phyloP scores from a whole-genome alignment of 2,113 vertebrate species.

The Odocoileus virginianus region DNA sequence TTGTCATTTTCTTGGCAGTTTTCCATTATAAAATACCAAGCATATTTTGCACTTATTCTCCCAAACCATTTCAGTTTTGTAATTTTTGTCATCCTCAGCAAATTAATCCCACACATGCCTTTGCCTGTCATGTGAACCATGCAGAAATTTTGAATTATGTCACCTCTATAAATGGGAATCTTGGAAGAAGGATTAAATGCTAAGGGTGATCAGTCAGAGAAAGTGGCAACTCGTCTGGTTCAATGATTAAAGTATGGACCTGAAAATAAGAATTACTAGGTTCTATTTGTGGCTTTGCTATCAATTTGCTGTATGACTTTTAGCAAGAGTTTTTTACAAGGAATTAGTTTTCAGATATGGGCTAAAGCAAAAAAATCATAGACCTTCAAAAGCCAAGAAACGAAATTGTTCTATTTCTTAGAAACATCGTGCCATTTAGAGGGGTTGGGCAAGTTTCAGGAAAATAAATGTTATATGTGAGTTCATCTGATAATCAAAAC shows the following conservation, averaged over 20 bases:
- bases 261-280: constrained; percentile 62
- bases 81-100: constrained; percentile 58
- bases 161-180: constrained; percentile 57
- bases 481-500: neutral
- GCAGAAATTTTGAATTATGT: constrained; percentile 67
- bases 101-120: constrained; percentile 59
- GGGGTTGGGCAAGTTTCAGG: neutral
- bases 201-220: constrained; percentile 67
- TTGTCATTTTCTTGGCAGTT: constrained; percentile 38
- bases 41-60: constrained; percentile 47
- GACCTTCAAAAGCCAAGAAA: neutral
- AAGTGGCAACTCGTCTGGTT: constrained; percentile 58
- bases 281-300: constrained; percentile 69
- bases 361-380: constrained; percentile 17
- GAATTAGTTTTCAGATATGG: constrained; percentile 57
- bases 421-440: neutral
- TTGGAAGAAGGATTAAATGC: constrained; percentile 61
- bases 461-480: neutral
- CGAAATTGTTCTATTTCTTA: neutral
- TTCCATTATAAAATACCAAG: constrained; percentile 38
- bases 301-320: constrained; percentile 68
- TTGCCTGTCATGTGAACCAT: constrained; percentile 58
- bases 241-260: constrained; percentile 64
- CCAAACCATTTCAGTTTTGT: constrained; percentile 48
- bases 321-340: constrained; percentile 18